phyloP scores from a whole-genome alignment of 2,888 invertebrate genomes.

The Drosophila atripex region DNA sequence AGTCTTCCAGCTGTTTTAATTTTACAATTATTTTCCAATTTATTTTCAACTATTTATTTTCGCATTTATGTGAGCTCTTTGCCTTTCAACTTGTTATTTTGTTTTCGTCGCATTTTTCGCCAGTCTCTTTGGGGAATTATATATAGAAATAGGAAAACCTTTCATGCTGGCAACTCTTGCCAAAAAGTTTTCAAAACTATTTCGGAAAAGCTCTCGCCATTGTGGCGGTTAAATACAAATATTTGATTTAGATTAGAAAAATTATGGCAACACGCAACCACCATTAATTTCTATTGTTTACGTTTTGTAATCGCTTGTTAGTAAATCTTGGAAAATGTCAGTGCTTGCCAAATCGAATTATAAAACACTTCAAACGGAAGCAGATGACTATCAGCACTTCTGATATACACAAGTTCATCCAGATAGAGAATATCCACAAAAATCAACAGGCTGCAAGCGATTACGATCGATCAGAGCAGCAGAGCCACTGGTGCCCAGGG shows the following conservation, averaged over 20 bases:
- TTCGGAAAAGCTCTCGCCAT: slow-evolving; percentile 22
- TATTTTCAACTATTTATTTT: slow-evolving; percentile 31
- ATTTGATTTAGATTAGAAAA: slow-evolving; percentile 10
- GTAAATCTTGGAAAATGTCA: slow-evolving; percentile 24
- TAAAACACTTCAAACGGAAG: slow-evolving; percentile 45
- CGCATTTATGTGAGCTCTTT: slow-evolving; percentile 31
- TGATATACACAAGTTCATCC: slow-evolving; percentile 33
- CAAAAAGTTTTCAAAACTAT: slow-evolving; percentile 45
- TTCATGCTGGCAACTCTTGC: slow-evolving; percentile 53
- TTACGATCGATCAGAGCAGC: slow-evolving; percentile 23
- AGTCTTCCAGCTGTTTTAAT: slow-evolving; percentile 1
- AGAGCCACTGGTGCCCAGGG: background rate
- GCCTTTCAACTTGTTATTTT: slow-evolving; percentile 48
- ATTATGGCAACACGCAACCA: background rate
- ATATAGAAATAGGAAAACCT: slow-evolving; percentile 16
- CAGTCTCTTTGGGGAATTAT: slow-evolving; percentile 23
- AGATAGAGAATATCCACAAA: slow-evolving; percentile 44
- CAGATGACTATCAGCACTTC: slow-evolving; percentile 54
- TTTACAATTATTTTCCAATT: slow-evolving; percentile 10
- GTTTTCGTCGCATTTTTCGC: slow-evolving; percentile 59
- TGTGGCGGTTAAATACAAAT: slow-evolving; percentile 42
- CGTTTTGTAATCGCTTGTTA: slow-evolving; percentile 33
- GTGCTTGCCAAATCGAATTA: slow-evolving; percentile 40
- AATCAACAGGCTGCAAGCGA: slow-evolving; percentile 47
- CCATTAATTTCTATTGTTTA: slow-evolving; percentile 13